Conservation (phyloP, 2,113 vertebrate species). For the Notothenia rossii region DNA sequence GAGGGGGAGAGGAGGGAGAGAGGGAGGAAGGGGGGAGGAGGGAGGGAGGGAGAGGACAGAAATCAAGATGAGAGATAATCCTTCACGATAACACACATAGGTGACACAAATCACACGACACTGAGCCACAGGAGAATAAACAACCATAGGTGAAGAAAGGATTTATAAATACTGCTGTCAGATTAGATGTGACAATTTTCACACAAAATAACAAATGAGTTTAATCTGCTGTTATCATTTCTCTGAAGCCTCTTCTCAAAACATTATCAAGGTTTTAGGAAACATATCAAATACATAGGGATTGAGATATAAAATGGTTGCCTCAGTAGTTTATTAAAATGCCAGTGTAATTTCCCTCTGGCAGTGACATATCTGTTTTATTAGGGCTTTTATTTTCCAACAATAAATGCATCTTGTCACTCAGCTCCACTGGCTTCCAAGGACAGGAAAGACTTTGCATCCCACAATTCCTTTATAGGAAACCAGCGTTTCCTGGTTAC, state of each 20-base stretch:
- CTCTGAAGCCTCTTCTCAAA: not conserved
- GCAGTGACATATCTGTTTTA: constrained; percentile 60
- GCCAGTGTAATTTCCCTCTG: constrained; percentile 33
- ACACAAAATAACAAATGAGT: constrained; percentile 2
- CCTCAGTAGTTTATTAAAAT: constrained; percentile 56
- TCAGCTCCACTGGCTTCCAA: constrained; percentile 28
- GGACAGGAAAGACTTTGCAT: constrained; percentile 55
- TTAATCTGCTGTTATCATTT: constrained; percentile 1
- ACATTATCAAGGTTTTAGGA: constrained; percentile 20
- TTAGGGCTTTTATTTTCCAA: constrained; percentile 57
- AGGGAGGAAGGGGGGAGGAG: constrained; percentile 21
- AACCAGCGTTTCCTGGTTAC: constrained; percentile 54
- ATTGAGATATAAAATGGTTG: constrained; percentile 32
- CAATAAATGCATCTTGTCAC: constrained; percentile 48
- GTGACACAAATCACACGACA: constrained; percentile 32
- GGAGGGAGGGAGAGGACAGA: constrained; percentile 4
- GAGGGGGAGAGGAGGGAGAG: constrained; percentile 41
- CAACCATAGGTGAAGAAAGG: constrained; percentile 1
- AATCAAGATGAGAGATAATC: constrained; percentile 35
- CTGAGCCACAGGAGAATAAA: constrained; percentile 16
- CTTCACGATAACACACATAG: constrained; percentile 23
- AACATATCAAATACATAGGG: constrained; percentile 24
- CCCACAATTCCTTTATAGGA: constrained; percentile 47
- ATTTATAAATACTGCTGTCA: constrained; percentile 16
- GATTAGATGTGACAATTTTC: constrained; percentile 20